A percentile compares a stretch with the other conserved stretches of the same genome.
Conservation (phyloP, 2,113 vertebrate genomes). For the Spizaetus ornatus region DNA sequence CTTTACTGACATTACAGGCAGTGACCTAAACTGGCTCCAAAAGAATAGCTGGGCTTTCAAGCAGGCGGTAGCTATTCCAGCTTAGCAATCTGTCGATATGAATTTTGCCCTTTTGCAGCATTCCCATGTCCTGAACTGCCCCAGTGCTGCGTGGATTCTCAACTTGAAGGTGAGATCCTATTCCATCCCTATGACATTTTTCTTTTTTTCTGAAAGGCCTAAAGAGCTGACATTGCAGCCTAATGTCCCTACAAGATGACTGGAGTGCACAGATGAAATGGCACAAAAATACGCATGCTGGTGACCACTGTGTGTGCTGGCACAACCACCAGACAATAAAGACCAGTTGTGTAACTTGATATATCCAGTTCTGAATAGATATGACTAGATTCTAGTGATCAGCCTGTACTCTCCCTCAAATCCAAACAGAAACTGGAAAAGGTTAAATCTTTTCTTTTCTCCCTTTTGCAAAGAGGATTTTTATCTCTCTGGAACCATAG, state of each 20-base stretch:
- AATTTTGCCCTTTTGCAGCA: background rate
- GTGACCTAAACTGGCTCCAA: background rate
- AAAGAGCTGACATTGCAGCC: background rate
- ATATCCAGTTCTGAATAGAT: background rate
- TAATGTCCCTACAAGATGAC: background rate
- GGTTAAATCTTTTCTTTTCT: background rate
- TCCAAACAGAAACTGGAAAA: background rate
- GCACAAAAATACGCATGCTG: background rate
- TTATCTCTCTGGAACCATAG: background rate
- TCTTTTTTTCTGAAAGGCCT: background rate
- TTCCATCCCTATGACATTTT: background rate
- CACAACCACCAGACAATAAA: background rate
- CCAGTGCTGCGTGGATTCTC: background rate
- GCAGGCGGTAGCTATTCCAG: background rate
- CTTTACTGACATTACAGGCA: background rate
- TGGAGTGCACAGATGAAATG: background rate
- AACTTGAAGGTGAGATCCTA: background rate
- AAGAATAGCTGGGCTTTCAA: background rate
- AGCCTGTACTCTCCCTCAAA: background rate
- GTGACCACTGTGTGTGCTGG: background rate
- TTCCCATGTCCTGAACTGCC: background rate
- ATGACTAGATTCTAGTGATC: background rate
- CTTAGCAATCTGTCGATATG: background rate
- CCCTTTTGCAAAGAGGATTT: background rate
- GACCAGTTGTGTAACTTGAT: background rate